Percentiles rank a stretch among this genome's conserved stretches.
Evolutionary conservation across 2,888 invertebrate species (phyloP).

Genomic region (Corythucha ciliata): DNA sequence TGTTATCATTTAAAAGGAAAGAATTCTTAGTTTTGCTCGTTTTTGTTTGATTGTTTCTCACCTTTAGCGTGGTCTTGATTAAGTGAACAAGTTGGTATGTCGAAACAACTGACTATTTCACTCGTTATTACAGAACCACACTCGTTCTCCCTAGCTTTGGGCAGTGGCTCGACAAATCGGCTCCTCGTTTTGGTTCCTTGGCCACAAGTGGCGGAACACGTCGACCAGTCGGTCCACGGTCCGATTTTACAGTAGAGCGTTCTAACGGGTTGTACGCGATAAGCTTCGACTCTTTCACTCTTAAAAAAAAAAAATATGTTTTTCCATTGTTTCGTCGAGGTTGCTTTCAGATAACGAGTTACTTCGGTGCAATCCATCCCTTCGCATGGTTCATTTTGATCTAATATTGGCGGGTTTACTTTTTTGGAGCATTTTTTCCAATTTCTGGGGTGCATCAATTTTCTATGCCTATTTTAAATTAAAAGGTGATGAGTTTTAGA

Average conservation of each 20-base stretch:
- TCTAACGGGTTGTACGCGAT: background rate
- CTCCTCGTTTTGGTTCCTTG: slow-evolving; percentile 23
- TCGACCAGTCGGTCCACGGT: slow-evolving; percentile 71
- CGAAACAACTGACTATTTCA: too few relatives aligned
- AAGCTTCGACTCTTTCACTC: background rate
- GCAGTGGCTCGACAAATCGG: slow-evolving; percentile 41
- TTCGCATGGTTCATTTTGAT: too few relatives aligned
- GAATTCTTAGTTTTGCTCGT: background rate
- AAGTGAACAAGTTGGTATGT: too few relatives aligned
- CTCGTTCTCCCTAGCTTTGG: slow-evolving; percentile 46
- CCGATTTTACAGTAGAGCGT: slow-evolving; percentile 20
- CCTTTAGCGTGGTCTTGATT: slow-evolving; percentile 29
- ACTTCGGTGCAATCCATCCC: slow-evolving; percentile 14
- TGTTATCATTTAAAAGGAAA: too few relatives aligned
- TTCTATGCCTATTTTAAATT: slow-evolving; percentile 22
- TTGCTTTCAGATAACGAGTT: too few relatives aligned
- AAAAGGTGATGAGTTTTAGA: background rate
- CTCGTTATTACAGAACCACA: too few relatives aligned
- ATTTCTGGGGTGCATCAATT: slow-evolving; percentile 21
- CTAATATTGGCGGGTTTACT: too few relatives aligned
- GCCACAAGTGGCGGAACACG: slow-evolving; percentile 70
- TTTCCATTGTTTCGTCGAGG: too few relatives aligned
- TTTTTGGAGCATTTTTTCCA: slow-evolving; percentile 29
- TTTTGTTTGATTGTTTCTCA: slow-evolving; percentile 10
- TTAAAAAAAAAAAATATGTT: background rate